Conservation (phyloP, 1,140 invertebrate genomes). For the Drosophila ironensis region DNA sequence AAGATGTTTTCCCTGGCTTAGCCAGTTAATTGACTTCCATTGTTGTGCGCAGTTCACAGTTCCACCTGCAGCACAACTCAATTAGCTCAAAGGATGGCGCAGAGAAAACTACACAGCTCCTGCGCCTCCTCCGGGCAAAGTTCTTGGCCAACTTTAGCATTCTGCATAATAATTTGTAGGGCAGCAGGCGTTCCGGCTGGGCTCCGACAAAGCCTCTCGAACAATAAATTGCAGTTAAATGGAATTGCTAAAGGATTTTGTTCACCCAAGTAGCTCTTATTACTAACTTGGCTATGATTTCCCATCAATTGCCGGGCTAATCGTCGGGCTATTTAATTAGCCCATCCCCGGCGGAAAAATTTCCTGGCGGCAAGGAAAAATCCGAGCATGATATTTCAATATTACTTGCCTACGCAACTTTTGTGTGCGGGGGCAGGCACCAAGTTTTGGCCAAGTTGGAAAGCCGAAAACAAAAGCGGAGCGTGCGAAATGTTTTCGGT, state of each 20-base stretch:
- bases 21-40: slow-evolving; percentile 71
- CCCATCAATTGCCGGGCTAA: slow-evolving; percentile 19
- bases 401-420: slow-evolving; percentile 8
- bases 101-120: no score
- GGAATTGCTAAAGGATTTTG: slow-evolving; percentile 47
- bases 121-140: slow-evolving; percentile 9
- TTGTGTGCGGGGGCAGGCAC: not conserved
- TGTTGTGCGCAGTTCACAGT: slow-evolving; percentile 25
- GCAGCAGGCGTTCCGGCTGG: slow-evolving; percentile 30
- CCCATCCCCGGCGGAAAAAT: not conserved
- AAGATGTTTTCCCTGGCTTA: slow-evolving; percentile 51
- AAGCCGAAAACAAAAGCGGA: slow-evolving; percentile 49
- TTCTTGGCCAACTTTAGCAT: slow-evolving; percentile 49
- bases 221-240: slow-evolving; percentile 63
- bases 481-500: slow-evolving; percentile 56
- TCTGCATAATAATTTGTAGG: slow-evolving; percentile 75
- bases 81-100: slow-evolving; percentile 40
- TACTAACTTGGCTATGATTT: slow-evolving; percentile 6
- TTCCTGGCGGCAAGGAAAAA: not conserved
- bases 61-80: slow-evolving; percentile 60
- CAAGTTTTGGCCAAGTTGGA: slow-evolving; percentile 19
- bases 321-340: slow-evolving; percentile 19
- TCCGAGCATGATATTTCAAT: slow-evolving; percentile 24
- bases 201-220: slow-evolving; percentile 25
- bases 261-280: not conserved